Evolutionary conservation across 2,113 vertebrate genomes (phyloP).

Genomic region (Psettodes erumei): DNA sequence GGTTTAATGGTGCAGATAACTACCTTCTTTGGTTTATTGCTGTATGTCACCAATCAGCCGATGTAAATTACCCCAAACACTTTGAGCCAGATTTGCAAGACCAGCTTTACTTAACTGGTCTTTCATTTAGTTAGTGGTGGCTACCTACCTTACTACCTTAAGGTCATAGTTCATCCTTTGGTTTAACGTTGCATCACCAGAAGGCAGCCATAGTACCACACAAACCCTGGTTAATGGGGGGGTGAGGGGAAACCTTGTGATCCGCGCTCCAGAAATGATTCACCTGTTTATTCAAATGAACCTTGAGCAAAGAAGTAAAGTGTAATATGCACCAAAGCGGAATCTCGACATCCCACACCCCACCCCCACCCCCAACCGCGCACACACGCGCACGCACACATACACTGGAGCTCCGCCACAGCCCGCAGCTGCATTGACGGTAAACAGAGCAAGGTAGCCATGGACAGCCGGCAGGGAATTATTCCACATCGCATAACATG

Average conservation of each 20-base stretch:
- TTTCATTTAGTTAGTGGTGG: background rate
- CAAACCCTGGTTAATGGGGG: too few species aligned
- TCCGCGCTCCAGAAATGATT: background rate
- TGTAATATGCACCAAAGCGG: constrained; percentile 14
- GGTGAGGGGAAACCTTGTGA: background rate
- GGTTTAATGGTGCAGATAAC: background rate
- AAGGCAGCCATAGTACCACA: background rate
- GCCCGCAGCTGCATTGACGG: constrained; percentile 74
- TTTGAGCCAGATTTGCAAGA: too few species aligned
- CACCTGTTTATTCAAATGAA: constrained; percentile 34
- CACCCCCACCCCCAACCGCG: background rate
- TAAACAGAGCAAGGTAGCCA: constrained; percentile 79
- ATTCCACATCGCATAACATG: constrained; percentile 78
- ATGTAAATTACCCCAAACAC: too few species aligned
- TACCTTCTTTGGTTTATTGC: background rate
- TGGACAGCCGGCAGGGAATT: constrained; percentile 78
- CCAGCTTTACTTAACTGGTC: background rate
- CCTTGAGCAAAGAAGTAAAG: constrained; percentile 18
- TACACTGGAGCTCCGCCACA: constrained; percentile 35
- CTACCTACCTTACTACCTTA: background rate
- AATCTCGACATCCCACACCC: constrained; percentile 28
- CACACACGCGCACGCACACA: constrained; percentile 10
- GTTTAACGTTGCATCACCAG: background rate
- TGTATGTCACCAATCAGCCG: background rate
- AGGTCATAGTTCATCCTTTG: constrained; percentile 1